These are phyloP conservation scores for Vidua chalybeata DNA, from an alignment of 2,113 vertebrate genomes.

Conservation along the genomic window DNA sequence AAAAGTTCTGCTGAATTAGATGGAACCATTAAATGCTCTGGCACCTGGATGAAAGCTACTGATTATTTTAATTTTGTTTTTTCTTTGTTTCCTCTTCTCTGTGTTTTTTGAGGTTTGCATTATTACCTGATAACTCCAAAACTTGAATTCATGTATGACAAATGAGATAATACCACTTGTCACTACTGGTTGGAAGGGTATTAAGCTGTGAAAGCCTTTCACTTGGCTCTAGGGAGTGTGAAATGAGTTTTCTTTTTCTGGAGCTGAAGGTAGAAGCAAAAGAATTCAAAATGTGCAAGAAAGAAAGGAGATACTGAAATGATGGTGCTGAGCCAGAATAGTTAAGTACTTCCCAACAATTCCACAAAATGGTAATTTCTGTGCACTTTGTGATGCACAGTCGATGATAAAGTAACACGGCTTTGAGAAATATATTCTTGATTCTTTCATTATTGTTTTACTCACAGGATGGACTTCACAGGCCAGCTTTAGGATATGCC, in stretches of 20 bases:
- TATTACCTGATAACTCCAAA: background rate
- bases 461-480: background rate
- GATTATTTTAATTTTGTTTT: background rate
- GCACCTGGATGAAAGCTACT: background rate
- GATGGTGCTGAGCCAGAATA: background rate
- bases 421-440: background rate
- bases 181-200: background rate
- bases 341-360: background rate
- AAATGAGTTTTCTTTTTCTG: background rate
- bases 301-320: background rate
- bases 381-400: background rate
- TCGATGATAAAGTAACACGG: background rate
- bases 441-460: background rate
- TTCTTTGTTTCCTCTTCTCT: background rate
- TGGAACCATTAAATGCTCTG: background rate
- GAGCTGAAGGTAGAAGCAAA: background rate
- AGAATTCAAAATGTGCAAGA: background rate
- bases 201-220: background rate
- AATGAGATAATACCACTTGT: background rate
- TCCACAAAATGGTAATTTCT: background rate
- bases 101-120: background rate
- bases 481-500: background rate
- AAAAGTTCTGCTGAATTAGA: background rate
- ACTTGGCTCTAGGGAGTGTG: background rate
- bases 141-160: background rate